These are phyloP conservation scores for Drosophila hydei DNA, from an alignment of 1,140 invertebrate species.

Conservation along the genomic window DNA sequence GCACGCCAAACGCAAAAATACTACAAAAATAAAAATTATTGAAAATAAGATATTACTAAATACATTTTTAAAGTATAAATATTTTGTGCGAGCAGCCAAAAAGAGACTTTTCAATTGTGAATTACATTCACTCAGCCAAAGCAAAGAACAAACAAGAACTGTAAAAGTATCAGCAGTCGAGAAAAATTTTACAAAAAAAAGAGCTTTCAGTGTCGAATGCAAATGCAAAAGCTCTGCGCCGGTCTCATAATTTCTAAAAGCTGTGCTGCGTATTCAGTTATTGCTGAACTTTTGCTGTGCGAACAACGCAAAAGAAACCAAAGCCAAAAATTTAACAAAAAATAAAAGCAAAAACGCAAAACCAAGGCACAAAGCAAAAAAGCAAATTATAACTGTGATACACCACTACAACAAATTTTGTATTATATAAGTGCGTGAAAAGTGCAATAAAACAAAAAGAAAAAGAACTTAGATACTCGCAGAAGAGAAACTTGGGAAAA, in stretches of 20 bases:
- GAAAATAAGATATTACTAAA: conserved; percentile 7
- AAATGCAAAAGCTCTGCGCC: conserved; percentile 72
- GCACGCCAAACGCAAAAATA: conserved; percentile 37
- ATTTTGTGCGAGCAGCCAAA: conserved; percentile 41
- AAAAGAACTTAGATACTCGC: conserved; percentile 16
- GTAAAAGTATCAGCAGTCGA: conserved; percentile 19
- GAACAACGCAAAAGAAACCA: conserved; percentile 43
- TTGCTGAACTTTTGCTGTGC: conserved; percentile 78
- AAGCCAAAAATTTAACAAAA: conserved; percentile 16
- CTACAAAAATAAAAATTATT: conserved; percentile 12
- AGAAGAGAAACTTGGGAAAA: conserved; percentile 18
- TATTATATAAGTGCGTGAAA: conserved; percentile 26
- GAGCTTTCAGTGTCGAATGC: conserved; percentile 38
- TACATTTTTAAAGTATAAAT: conserved; percentile 30
- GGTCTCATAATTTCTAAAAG: conserved; percentile 72
- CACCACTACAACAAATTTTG: conserved; percentile 19
- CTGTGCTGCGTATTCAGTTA: conserved; percentile 70
- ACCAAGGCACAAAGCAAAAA: conserved; percentile 13
- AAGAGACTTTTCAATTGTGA: conserved; percentile 56
- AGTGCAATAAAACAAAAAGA: conserved; percentile 27
- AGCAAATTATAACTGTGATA: conserved; percentile 38
- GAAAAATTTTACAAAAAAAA: conserved; percentile 1
- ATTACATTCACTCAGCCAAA: conserved; percentile 65
- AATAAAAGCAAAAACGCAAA: conserved; percentile 10
- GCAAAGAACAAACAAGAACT: conserved; percentile 47